Percentiles rank a stretch among this genome's conserved stretches.
Conservation (phyloP, 2,797 vertebrate species). For the Mycteria americana region DNA sequence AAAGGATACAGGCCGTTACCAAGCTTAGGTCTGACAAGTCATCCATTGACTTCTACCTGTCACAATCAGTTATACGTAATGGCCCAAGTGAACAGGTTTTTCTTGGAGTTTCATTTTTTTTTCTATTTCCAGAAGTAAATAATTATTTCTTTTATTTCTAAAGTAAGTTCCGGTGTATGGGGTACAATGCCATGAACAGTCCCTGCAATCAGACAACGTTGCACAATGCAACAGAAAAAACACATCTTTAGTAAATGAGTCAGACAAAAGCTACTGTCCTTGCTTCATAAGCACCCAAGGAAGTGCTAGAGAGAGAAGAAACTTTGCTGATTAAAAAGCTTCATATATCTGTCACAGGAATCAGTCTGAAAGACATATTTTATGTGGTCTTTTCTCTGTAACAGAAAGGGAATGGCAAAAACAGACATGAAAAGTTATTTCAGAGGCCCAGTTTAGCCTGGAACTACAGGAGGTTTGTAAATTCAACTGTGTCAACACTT, state of each 20-base stretch:
- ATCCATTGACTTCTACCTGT: not conserved
- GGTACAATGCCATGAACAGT: not conserved
- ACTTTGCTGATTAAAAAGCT: not conserved
- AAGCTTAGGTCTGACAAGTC: not conserved
- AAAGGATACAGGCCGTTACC: not conserved
- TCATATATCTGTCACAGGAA: fast-evolving
- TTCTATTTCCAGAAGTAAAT: not conserved
- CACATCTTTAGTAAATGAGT: not conserved
- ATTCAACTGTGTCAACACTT: not conserved
- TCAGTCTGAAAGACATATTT: not conserved
- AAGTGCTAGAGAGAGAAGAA: not conserved
- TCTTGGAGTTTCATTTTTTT: too few relatives aligned
- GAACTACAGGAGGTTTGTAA: not conserved
- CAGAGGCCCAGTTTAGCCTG: not conserved
- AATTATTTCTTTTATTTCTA: not conserved
- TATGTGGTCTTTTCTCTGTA: not conserved
- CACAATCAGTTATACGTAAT: not conserved
- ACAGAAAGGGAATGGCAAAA: not conserved
- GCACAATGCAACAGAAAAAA: not conserved
- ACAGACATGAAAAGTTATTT: not conserved
- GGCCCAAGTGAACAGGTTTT: not conserved
- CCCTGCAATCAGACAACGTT: not conserved
- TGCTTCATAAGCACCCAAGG: not conserved
- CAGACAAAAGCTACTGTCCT: not conserved
- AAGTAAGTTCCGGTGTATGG: not conserved